phyloP scores from a whole-genome alignment of 2,888 invertebrate species.

The Spodoptera picta region DNA sequence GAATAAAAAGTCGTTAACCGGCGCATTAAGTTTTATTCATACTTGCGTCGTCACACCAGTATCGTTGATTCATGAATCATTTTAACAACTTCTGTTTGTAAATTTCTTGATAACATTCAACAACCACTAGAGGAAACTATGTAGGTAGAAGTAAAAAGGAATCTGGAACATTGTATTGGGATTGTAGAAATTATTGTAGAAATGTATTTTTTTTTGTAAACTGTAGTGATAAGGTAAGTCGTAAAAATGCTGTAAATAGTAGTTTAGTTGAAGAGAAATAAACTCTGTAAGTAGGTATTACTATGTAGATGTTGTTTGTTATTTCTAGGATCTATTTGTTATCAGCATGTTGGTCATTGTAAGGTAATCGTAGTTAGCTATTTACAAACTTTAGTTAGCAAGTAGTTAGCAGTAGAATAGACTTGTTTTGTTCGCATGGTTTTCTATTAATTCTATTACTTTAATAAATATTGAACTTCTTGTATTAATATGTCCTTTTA shows the following conservation, averaged over 20 bases:
- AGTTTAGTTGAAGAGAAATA: conserved; percentile 2
- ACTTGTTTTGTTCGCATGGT: conserved; percentile 38
- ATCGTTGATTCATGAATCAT: neutral
- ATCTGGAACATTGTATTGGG: conserved; percentile 8
- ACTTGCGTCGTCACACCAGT: no score
- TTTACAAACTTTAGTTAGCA: conserved; percentile 10
- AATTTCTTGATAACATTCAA: conserved; percentile 42
- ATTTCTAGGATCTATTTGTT: conserved; percentile 19
- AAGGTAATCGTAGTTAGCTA: conserved; percentile 34
- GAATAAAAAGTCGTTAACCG: no score
- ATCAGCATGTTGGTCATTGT: conserved; percentile 31
- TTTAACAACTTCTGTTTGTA: conserved; percentile 5
- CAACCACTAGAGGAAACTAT: conserved; percentile 33
- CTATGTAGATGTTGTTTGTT: conserved; percentile 16
- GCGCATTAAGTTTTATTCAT: no score
- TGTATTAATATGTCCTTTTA: conserved; percentile 29
- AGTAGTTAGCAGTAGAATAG: conserved; percentile 45
- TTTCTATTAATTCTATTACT: no score
- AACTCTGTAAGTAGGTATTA: conserved; percentile 5
- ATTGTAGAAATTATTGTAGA: conserved; percentile 15
- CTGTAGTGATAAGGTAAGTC: conserved; percentile 20
- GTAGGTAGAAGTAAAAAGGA: conserved; percentile 13
- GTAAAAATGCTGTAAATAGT: conserved; percentile 5
- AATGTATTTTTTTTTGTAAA: conserved; percentile 10
- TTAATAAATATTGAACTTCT: no score